phyloP scores from a whole-genome alignment of 2,888 invertebrate genomes.

The Andricus quercusramuli region DNA sequence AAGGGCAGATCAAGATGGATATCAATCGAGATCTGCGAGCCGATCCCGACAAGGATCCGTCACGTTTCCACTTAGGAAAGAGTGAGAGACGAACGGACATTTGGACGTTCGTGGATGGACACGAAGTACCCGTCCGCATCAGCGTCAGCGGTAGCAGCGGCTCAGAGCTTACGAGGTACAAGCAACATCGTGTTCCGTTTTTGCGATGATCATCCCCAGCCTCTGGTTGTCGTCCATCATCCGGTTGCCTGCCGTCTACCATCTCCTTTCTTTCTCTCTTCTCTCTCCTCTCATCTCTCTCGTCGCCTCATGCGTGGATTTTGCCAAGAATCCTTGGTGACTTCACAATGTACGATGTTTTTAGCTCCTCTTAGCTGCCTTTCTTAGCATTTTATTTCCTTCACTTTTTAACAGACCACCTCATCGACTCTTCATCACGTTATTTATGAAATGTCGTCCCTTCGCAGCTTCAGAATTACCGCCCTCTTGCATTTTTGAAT shows the following conservation, averaged over 20 bases:
- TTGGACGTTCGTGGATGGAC: conserved; percentile 31
- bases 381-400: conserved; percentile 15
- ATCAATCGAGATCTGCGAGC: conserved; percentile 33
- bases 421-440: conserved; percentile 8
- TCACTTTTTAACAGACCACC: conserved; percentile 20
- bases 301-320: conserved; percentile 42
- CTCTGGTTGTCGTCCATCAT: conserved; percentile 61
- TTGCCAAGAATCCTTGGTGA: conserved; percentile 3
- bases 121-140: conserved; percentile 28
- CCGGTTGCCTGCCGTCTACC: conserved; percentile 38
- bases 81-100: conserved; percentile 35
- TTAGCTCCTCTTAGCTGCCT: background rate
- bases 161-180: conserved; percentile 51
- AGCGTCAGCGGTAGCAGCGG: conserved; percentile 28
- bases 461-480: background rate
- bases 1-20: conserved; percentile 30
- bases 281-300: conserved; percentile 39
- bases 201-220: conserved; percentile 56
- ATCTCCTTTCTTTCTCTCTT: conserved; percentile 46
- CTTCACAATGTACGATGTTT: conserved; percentile 28
- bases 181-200: conserved; percentile 62
- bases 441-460: background rate
- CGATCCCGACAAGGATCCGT: conserved; percentile 28
- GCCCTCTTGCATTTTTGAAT: background rate
- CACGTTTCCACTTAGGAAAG: conserved; percentile 37